Percentiles rank a stretch among this genome's conserved stretches.
Evolutionary conservation across 2,888 invertebrate species (phyloP).

Genomic region (Athripsodes cinereus): DNA sequence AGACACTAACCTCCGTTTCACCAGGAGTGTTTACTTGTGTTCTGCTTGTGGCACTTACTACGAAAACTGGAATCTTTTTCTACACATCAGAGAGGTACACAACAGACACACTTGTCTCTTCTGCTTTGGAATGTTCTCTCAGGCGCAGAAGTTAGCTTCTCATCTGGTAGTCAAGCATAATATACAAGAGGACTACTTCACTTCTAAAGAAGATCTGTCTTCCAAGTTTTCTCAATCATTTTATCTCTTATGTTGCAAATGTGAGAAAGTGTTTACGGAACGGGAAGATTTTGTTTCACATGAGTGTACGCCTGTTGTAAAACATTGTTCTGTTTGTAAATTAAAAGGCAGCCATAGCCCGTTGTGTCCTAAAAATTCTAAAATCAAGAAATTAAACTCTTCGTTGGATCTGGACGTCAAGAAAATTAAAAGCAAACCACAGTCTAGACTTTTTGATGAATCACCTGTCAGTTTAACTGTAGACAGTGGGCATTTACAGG

Average conservation of each 20-base stretch:
- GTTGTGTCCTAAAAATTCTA: constrained; percentile 33
- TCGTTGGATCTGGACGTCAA: constrained; percentile 20
- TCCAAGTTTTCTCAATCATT: constrained; percentile 60
- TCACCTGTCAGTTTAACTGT: neutral
- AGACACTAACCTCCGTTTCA: constrained; percentile 54
- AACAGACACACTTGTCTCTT: constrained; percentile 76
- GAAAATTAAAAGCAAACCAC: constrained; percentile 23
- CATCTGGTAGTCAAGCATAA: constrained; percentile 76
- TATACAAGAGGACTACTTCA: constrained; percentile 63
- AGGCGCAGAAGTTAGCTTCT: constrained; percentile 69
- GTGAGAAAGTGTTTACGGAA: constrained; percentile 72
- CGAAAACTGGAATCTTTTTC: constrained; percentile 79
- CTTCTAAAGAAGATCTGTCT: constrained; percentile 62
- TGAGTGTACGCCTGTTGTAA: constrained; percentile 48
- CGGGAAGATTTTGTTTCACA: constrained; percentile 72
- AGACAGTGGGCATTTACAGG: constrained; percentile 21
- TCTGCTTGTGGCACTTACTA: constrained; percentile 78
- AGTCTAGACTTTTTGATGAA: neutral
- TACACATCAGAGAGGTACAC: constrained; percentile 79
- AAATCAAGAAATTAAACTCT: constrained; percentile 25
- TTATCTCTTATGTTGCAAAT: constrained; percentile 74
- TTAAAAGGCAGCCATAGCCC: constrained; percentile 36
- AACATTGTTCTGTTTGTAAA: constrained; percentile 37
- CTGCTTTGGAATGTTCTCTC: constrained; percentile 77
- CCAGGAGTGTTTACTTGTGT: constrained; percentile 75